phyloP scores from a whole-genome alignment of 2,888 invertebrate species.

The Platycheirus rosarum region DNA sequence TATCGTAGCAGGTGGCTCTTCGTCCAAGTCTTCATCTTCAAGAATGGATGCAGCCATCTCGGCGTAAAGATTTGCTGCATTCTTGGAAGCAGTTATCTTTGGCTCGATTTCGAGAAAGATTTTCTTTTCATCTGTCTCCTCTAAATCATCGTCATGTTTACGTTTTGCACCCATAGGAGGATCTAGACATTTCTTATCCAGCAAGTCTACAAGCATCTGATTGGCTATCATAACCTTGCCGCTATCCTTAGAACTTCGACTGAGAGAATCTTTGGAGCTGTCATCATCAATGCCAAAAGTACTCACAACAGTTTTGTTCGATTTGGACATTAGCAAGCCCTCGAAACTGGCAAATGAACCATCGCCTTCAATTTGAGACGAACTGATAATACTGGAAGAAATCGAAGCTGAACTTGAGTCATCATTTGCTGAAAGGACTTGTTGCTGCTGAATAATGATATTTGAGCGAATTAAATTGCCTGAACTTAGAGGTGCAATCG shows the following conservation, averaged over 20 bases:
- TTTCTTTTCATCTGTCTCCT: constrained; percentile 69
- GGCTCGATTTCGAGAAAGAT: constrained; percentile 72
- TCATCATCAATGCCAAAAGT: constrained; percentile 83
- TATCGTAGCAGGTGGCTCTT: constrained; percentile 77
- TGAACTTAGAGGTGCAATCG: constrained; percentile 81
- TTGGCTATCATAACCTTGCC: constrained; percentile 83
- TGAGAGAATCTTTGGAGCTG: constrained; percentile 83
- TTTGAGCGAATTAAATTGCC: constrained; percentile 69
- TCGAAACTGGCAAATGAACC: constrained; percentile 86
- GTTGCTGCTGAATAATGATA: constrained; percentile 61
- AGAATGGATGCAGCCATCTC: constrained; percentile 92
- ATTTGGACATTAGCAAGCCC: constrained; percentile 84
- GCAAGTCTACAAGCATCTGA: constrained; percentile 92
- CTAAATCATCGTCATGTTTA: constrained; percentile 77
- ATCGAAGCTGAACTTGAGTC: constrained; percentile 83
- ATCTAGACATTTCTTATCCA: constrained; percentile 88
- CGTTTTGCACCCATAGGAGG: constrained; percentile 81
- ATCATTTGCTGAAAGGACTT: constrained; percentile 64
- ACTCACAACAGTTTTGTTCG: constrained; percentile 76
- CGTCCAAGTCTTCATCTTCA: constrained; percentile 88
- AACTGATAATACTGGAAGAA: constrained; percentile 84
- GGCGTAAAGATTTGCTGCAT: constrained; percentile 93
- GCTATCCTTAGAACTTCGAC: constrained; percentile 63
- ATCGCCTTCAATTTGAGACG: constrained; percentile 83
- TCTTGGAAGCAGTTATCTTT: constrained; percentile 85